A percentile compares a stretch with the other conserved stretches of the same genome.
Evolutionary conservation across 2,113 vertebrate genomes (phyloP).

Genomic region (Muscicapa adusta): DNA sequence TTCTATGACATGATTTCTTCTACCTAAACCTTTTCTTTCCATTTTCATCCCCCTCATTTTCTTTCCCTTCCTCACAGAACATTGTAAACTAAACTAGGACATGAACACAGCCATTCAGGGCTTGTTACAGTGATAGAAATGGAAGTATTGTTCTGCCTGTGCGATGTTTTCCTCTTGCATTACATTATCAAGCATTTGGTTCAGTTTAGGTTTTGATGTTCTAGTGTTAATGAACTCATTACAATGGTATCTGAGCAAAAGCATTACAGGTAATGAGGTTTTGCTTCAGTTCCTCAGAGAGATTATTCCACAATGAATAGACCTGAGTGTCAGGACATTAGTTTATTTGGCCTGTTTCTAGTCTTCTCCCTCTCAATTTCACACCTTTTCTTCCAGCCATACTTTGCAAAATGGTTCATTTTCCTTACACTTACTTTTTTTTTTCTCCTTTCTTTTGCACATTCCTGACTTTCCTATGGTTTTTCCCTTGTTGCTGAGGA

Average conservation of each 20-base stretch:
- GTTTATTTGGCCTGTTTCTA: not conserved
- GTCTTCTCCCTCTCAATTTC: not conserved
- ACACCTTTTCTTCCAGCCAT: not conserved
- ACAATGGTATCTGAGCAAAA: not conserved
- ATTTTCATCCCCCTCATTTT: not conserved
- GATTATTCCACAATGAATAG: not conserved
- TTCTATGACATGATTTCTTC: not conserved
- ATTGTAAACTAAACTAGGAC: not conserved
- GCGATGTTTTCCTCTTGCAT: not conserved
- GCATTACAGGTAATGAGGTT: not conserved
- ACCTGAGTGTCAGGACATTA: not conserved
- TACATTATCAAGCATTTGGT: not conserved
- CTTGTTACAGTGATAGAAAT: not conserved
- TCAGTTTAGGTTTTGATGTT: not conserved
- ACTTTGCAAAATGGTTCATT: not conserved
- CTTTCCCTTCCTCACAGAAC: not conserved
- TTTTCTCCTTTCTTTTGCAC: not conserved
- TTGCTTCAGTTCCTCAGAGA: not conserved
- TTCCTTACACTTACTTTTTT: not conserved
- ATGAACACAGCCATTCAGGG: not conserved
- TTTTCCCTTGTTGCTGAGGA: not conserved
- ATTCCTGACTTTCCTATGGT: not conserved
- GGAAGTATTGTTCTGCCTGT: not conserved
- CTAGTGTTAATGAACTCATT: not conserved
- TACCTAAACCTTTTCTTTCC: not conserved